Evolutionary conservation across 2,113 vertebrate species (phyloP), one percentile per base, ranked within the genome.

Genomic region (Uria lomvia): DNA sequence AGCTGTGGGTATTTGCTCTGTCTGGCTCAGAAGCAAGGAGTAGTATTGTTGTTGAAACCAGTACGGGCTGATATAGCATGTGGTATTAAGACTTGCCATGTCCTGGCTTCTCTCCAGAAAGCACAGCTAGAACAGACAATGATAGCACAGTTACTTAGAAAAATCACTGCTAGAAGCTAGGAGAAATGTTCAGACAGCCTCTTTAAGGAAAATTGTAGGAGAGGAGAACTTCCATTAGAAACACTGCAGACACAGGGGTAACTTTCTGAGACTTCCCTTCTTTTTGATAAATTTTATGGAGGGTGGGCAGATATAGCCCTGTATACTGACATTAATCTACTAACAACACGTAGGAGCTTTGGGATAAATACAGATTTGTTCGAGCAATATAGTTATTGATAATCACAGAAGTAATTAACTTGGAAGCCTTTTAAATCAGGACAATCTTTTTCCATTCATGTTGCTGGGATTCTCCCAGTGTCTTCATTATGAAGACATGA

Each of bases 61-160:
- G 45, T 58, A 91, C 30, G 53, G 66, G 27, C 78, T 85, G 70
- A 77, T 60, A 32, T 6, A 67, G 71, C 71, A 36, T 63, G 88
- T 88, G 86, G 30, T 78, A 29, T 86, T 92, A 68, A 92, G 68
- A 85, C 36, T 93, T 88, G 36, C 68, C 63, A 23, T 59, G 76
- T 91, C 40, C 60, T 97, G 96, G 92, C 86, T 92, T 62, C 15
- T 71, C 34, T 91, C 76, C 95, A 95, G 83, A 86, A 86, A 92
- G 63, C 83, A 72, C 72, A 93, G 55, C 16, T 53, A 70, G 79
- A 93, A 74, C 40, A 91, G 68, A 91, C 81, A 94, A 75, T 71
- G 92, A 76, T 26, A 83, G 71, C 86, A 76, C 78, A 90, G 85
- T 79, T 94, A 14, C 82, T 92, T 70, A 71, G 72, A 32, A 90